These are phyloP conservation scores for Furnarius figulus DNA, from an alignment of 2,113 vertebrate species.

Conservation along the genomic window DNA sequence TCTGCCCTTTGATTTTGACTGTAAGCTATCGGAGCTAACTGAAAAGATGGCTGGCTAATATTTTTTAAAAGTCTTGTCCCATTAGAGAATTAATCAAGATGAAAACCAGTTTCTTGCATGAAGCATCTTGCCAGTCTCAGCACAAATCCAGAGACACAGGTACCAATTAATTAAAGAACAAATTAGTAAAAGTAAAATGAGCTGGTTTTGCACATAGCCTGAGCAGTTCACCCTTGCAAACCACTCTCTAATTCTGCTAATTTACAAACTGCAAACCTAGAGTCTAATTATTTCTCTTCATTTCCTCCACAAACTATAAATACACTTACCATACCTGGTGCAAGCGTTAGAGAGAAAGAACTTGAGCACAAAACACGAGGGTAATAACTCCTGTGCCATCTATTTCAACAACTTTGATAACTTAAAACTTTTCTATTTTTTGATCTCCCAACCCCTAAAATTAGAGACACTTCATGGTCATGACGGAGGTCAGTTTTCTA, in stretches of 20 bases:
- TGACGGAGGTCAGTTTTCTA: accelerated
- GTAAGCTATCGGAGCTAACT: not conserved
- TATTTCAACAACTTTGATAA: not conserved
- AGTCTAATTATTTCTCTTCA: conserved; percentile 21
- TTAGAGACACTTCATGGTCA: not conserved
- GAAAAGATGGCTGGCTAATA: not conserved
- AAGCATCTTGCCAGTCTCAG: conserved; percentile 15
- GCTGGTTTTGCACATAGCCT: not conserved
- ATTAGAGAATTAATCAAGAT: not conserved
- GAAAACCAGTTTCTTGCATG: not conserved
- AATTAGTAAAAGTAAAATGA: conserved; percentile 15
- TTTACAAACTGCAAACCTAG: conserved; percentile 9
- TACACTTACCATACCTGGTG: not conserved
- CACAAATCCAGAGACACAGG: not conserved
- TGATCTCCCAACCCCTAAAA: not conserved
- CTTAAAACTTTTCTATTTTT: not conserved
- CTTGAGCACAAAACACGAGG: not conserved
- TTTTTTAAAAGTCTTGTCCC: not conserved
- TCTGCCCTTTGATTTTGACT: not conserved
- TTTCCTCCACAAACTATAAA: not conserved
- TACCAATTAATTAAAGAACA: conserved; percentile 31
- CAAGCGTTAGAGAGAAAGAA: not conserved
- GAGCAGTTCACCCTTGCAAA: not conserved
- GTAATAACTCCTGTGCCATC: not conserved
- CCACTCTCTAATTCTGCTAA: not conserved